These are phyloP conservation scores for Drosophila guanche DNA, from an alignment of 1,140 invertebrate genomes.

Conservation along the genomic window DNA sequence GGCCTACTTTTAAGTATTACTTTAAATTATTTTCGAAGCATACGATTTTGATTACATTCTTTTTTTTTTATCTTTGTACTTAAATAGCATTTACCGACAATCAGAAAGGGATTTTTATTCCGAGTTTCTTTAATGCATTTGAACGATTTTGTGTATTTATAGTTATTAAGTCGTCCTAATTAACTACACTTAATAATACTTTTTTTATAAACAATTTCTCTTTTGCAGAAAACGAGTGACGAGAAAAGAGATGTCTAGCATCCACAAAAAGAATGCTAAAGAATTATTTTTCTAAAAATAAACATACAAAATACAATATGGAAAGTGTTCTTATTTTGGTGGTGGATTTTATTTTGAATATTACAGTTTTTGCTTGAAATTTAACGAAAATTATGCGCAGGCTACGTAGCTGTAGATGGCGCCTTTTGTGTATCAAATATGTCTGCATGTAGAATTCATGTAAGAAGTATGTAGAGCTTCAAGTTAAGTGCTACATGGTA, in stretches of 20 bases:
- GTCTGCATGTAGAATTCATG: no score
- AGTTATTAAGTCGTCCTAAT: conserved; percentile 15
- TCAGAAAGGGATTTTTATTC: neutral
- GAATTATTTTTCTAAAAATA: conserved; percentile 45
- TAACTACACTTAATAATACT: conserved; percentile 27
- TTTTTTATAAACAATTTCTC: conserved; percentile 42
- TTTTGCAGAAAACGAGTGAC: conserved; percentile 50
- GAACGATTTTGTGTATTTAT: conserved; percentile 43
- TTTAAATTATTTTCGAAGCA: neutral
- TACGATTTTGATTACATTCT: conserved; percentile 27
- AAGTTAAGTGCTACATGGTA: no score
- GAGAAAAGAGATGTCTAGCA: conserved; percentile 49
- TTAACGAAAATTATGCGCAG: no score
- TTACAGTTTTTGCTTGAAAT: no score
- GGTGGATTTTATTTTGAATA: no score
- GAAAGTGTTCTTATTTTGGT: neutral
- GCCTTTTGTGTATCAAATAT: no score
- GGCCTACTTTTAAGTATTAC: neutral
- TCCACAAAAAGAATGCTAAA: conserved; percentile 42
- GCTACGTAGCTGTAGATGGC: no score
- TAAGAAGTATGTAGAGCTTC: no score
- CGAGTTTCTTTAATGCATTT: conserved; percentile 25
- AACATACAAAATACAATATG: conserved; percentile 16
- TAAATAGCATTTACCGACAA: conserved; percentile 27
- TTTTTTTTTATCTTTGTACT: conserved; percentile 34